Conservation (phyloP, 2,888 invertebrate species). For the Plebejus melissa region DNA sequence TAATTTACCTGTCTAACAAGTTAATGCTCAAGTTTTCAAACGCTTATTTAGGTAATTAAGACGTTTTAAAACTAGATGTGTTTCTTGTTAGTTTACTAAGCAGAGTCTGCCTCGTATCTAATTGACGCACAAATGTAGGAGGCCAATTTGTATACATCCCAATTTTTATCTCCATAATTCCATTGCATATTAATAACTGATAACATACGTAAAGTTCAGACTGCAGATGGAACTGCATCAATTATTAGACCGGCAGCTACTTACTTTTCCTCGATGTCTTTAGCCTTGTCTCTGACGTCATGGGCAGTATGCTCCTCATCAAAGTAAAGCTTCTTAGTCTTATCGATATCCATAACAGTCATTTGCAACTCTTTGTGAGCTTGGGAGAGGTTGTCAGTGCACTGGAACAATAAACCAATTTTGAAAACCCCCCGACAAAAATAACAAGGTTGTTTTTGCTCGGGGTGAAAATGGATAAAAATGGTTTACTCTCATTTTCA, state of each 20-base stretch:
- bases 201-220: too few relatives aligned
- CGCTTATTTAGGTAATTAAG: neutral
- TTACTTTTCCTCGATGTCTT: slow-evolving; percentile 96
- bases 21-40: neutral
- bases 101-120: too few relatives aligned
- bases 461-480: neutral
- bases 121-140: neutral
- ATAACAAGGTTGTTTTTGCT: neutral
- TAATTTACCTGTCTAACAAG: too few relatives aligned
- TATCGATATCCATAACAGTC: slow-evolving; percentile 93
- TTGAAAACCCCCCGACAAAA: neutral
- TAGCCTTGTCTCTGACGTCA: slow-evolving; percentile 95
- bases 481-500: too few relatives aligned
- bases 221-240: too few relatives aligned
- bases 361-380: slow-evolving; percentile 94
- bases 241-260: slow-evolving; percentile 34
- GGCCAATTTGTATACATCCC: neutral
- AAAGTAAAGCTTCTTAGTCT: slow-evolving; percentile 95
- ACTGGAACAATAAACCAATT: slow-evolving; percentile 59
- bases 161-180: neutral
- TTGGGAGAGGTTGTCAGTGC: slow-evolving; percentile 88
- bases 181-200: too few relatives aligned
- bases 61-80: too few relatives aligned
- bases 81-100: too few relatives aligned
- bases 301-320: slow-evolving; percentile 98